Base-by-base conservation (phyloP, 2,888 invertebrate genomes). In the Drosophila melanosoma region DNA sequence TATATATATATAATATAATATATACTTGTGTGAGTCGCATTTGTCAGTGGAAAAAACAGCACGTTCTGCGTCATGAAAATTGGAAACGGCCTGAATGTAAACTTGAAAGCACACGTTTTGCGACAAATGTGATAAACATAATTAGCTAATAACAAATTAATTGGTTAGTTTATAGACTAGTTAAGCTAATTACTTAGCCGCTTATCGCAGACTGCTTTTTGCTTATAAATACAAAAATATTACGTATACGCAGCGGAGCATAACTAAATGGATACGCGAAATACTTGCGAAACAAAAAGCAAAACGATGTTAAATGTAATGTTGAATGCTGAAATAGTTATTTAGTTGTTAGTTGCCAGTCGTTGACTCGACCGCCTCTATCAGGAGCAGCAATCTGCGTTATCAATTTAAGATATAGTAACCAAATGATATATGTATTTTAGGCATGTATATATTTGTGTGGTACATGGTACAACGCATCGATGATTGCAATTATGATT, bases 401-500 rank as follows among this genome's bases (percentile, higher is more conserved):
- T 72, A 72, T 70, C 71, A 71, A 15, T 17, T 23, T 15, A 23
- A 23, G 61, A 35, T 35, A 57, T 53, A 49, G 53, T n/a, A 56
- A 40, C 15, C 29, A 36, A 15, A 3, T 12, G 15, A 12, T 23
- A 12, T 5, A 49, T 48, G 1, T 26, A 15, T 36, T 17, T 36
- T n/a, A 3, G 36, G 38, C 51, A 48, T 23, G 45, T 59, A 32
- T 51, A 35, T 54, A 15, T 38, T 38, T 23, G 6, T 35, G 8
- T 4, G 20, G 42, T 59, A 71, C 64, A 61, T 61, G 64, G 35
- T 45, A 60, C 74, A 67, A 76, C 76, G 81, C 81, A 72, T 68
- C 78, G 77, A 45, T 54, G 77, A 73, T 42, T 81, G 86, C 89
- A 89, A 87, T 87, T 90, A 87, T 69, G 72, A 68, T 83, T 79